Evolutionary conservation across 2,888 invertebrate genomes (phyloP).

Genomic region (Cephus pygmeus): DNA sequence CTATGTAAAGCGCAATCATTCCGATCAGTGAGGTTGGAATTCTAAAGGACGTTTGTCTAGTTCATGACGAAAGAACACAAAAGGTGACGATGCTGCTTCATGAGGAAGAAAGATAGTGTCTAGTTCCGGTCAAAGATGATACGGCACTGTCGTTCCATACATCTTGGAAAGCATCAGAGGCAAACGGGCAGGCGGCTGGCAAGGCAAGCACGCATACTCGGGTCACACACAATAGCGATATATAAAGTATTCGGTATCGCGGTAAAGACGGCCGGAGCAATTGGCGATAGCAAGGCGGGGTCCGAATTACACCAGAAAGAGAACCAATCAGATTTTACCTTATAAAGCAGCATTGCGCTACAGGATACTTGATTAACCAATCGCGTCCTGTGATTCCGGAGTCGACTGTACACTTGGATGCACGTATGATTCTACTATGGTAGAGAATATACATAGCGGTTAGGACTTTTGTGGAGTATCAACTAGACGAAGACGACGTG

Average conservation of each 20-base stretch:
- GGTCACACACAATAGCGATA: constrained; percentile 14
- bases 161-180: neutral
- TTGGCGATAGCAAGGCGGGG: constrained; percentile 61
- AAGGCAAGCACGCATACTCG: neutral
- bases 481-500: neutral
- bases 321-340: constrained; percentile 65
- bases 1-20: too few species aligned
- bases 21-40: too few species aligned
- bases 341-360: constrained; percentile 61
- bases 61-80: too few species aligned
- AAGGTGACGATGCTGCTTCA: too few species aligned
- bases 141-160: constrained; percentile 1
- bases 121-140: neutral
- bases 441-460: neutral
- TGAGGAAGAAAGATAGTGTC: too few species aligned
- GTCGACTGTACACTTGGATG: constrained; percentile 7
- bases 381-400: constrained; percentile 58
- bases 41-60: too few species aligned
- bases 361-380: constrained; percentile 65
- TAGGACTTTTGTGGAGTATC: neutral
- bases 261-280: constrained; percentile 59
- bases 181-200: neutral
- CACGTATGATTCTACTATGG: neutral
- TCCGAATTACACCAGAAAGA: constrained; percentile 61
- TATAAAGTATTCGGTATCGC: constrained; percentile 52